These are phyloP conservation scores for Scaptomyza polygonia DNA, from an alignment of 2,888 invertebrate species.

Conservation along the genomic window DNA sequence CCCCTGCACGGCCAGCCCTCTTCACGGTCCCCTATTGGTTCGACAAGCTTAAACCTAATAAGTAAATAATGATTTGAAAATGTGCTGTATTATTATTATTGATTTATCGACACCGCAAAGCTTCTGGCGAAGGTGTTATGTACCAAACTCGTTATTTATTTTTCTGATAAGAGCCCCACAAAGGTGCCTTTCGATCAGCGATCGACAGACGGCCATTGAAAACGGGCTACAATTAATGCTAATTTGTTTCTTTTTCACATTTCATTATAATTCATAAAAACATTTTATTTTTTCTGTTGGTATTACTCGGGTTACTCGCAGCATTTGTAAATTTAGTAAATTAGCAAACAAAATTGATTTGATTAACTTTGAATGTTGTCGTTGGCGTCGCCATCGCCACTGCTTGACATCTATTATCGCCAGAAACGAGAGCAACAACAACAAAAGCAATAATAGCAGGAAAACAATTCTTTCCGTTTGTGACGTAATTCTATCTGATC, in stretches of 20 bases:
- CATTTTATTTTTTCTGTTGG: slow-evolving; percentile 19
- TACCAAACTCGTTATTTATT: slow-evolving; percentile 70
- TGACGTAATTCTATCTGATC: slow-evolving; percentile 47
- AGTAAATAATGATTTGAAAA: slow-evolving; percentile 64
- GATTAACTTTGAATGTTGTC: slow-evolving; percentile 70
- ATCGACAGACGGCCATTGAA: slow-evolving; percentile 12
- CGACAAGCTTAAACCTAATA: slow-evolving; percentile 46
- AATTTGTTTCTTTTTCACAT: slow-evolving; percentile 59
- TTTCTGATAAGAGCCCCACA: slow-evolving; percentile 69
- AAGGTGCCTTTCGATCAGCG: slow-evolving; percentile 19
- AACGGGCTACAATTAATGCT: slow-evolving; percentile 56
- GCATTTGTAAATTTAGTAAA: slow-evolving; percentile 76
- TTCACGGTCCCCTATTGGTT: background rate
- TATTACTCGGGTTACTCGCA: slow-evolving; percentile 65
- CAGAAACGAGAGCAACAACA: slow-evolving; percentile 46
- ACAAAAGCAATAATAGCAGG: slow-evolving; percentile 11
- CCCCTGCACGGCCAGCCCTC: slow-evolving; percentile 1
- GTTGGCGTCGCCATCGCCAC: slow-evolving; percentile 17
- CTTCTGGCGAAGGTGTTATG: slow-evolving; percentile 67
- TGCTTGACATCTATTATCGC: slow-evolving; percentile 66
- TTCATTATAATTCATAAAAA: slow-evolving; percentile 45
- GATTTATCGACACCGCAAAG: slow-evolving; percentile 66
- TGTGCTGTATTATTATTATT: slow-evolving; percentile 72
- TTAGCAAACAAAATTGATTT: slow-evolving; percentile 78
- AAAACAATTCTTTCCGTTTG: slow-evolving; percentile 31